Base-by-base conservation (phyloP, 37 sponge, comb jelly and placozoan species). In the Sycon ciliatum region DNA sequence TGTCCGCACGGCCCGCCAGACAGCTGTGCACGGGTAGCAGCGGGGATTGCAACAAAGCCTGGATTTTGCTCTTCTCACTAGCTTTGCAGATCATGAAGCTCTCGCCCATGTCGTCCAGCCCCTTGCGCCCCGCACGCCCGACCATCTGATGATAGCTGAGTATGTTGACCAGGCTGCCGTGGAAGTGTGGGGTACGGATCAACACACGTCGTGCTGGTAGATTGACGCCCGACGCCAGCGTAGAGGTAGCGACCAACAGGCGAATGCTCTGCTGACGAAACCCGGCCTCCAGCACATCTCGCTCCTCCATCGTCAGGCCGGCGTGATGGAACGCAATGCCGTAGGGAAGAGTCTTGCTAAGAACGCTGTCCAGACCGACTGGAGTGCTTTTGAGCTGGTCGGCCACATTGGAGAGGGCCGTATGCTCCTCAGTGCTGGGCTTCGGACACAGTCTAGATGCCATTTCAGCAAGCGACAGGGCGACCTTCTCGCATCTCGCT, bases 241-340 rank as follows among this genome's bases (percentile, higher is more conserved):
- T 98, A 2, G 93, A 88, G 20, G 99, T 98, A 39, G 93, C 90
- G 11, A 86, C 71, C 18, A 98, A 82, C 16, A 98, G 73, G 68
- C 77, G 69, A 36, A 98, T 57, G 24, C 56, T 72, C 0, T 73
- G 64, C 30, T 73, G 65, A 32, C 99, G 77, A 64, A 89, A 98
- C 0, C 82, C 99, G 23, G 76, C 81, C 67, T 98, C 99, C 6
- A 98, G 54, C 39, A 98, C 83, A 65, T 86, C 93, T 73, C 99
- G 78, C 78, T 98, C 99, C n/a, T 98, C 90, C 36, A 86, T 56
- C 1, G 99, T 98, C 37, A 98, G 86, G 13, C 99, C 99, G 11
- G 99, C 99, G 74, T 98, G 99, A 38, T 98, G 99, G 78, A 93
- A 98, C 1, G 85, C 99, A 1, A 98, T 80, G 0, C 90, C 83